A percentile compares a stretch with the other conserved stretches of the same genome.
Evolutionary conservation across 2,888 invertebrate genomes (phyloP).

Genomic region (Acrocyrtus sp.): DNA sequence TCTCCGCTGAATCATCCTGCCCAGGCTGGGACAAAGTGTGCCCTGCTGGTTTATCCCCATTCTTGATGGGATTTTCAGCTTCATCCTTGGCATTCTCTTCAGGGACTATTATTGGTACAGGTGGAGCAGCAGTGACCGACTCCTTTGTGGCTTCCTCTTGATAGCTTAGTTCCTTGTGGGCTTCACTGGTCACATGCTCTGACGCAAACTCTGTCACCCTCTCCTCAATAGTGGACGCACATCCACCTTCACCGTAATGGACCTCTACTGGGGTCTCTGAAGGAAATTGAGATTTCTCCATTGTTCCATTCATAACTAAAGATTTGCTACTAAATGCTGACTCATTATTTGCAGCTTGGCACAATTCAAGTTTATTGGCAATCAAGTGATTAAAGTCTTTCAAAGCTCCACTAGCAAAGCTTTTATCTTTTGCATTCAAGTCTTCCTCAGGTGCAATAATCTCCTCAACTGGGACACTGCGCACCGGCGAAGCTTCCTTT

Average conservation of each 20-base stretch:
- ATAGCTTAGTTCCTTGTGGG: conserved; percentile 1
- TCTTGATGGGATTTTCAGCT: background rate
- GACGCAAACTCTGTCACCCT: conserved; percentile 34
- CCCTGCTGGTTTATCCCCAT: background rate
- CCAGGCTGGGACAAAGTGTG: too few species aligned
- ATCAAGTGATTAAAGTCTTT: background rate
- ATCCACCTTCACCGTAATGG: background rate
- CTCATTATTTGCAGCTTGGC: conserved; percentile 13
- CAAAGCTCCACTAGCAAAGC: background rate
- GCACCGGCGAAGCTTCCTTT: conserved; percentile 16
- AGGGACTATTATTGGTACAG: conserved; percentile 24
- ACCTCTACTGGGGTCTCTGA: background rate
- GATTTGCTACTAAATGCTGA: conserved; percentile 14
- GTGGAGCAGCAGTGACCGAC: conserved; percentile 5
- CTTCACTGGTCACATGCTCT: conserved; percentile 3
- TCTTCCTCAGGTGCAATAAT: background rate
- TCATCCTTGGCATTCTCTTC: conserved; percentile 18
- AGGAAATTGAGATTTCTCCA: conserved; percentile 14
- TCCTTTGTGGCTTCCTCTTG: conserved; percentile 5
- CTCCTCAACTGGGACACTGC: conserved; percentile 4
- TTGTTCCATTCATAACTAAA: conserved; percentile 7
- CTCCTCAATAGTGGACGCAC: conserved; percentile 2
- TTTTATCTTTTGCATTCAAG: too few species aligned
- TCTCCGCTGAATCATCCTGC: conserved; percentile 1
- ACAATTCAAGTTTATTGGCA: too few species aligned